Conservation (phyloP, 1,140 invertebrate species). For the Phocides pigmalion region DNA sequence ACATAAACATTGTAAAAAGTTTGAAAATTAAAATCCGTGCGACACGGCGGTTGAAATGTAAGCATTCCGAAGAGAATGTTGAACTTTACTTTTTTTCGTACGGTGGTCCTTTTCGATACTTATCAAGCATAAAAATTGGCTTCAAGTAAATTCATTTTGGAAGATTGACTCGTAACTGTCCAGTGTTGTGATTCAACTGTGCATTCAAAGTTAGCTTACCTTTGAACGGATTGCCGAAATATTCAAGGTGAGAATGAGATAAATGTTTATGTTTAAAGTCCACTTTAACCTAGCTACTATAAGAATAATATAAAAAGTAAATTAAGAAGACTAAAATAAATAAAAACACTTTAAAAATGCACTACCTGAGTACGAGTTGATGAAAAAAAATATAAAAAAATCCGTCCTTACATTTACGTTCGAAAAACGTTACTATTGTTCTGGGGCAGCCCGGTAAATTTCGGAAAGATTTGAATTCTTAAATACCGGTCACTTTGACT, state of each 20-base stretch:
- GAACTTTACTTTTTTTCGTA: constrained; percentile 77
- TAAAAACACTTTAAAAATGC: too few species aligned
- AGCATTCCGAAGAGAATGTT: constrained; percentile 80
- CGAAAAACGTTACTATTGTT: too few species aligned
- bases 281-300: not conserved
- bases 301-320: too few species aligned
- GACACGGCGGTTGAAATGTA: constrained; percentile 68
- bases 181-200: constrained; percentile 50
- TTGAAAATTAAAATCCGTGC: constrained; percentile 45
- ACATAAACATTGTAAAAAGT: constrained; percentile 39
- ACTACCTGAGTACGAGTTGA: too few species aligned
- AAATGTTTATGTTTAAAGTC: constrained; percentile 30
- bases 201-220: constrained; percentile 55
- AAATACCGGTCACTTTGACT: too few species aligned
- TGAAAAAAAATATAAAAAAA: too few species aligned
- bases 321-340: too few species aligned
- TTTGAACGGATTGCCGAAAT: constrained; percentile 69
- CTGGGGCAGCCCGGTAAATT: too few species aligned
- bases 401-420: too few species aligned
- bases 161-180: constrained; percentile 50
- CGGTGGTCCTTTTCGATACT: constrained; percentile 72
- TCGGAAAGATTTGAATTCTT: too few species aligned
- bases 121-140: constrained; percentile 57
- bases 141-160: constrained; percentile 42
- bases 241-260: constrained; percentile 72